Evolutionary conservation across 1,140 invertebrate species (phyloP), one percentile per base, ranked within the genome.

Genomic region (Polypedilum vanderplanki): DNA sequence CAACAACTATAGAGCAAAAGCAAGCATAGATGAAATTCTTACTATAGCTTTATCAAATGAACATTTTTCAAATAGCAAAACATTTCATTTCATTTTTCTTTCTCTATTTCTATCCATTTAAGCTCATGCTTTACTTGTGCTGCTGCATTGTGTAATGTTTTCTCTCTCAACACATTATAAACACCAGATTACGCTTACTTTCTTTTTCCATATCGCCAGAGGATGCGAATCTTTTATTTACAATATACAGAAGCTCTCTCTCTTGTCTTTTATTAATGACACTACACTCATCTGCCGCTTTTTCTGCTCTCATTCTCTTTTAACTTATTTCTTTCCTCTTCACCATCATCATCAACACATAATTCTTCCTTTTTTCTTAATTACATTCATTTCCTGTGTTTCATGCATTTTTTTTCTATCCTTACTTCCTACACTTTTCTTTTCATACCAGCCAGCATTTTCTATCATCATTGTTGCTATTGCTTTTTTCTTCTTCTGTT

Each of bases 331-430:
- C 12, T 57, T 57, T 57, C 46, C 24, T 33, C 24, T 33, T 33
- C 24, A 33, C 24, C 46, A 57, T n/a, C 46, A 57, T 57, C 46
- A 57, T 57, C 46, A 57, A n/a, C 46, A 57, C 46, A 57, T 57
- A 57, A 57, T 57, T 57, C 46, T 57, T 57, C 65, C 20, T 70
- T 70, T 20, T 22, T 10, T 70, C 65, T 70, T 70, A 70, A 70
- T 70, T 70, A 70, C 65, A 70, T 70, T 70, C 17, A 70, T 70
- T 70, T 70, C 65, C 65, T 70, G 65, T 70, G n/a, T 70, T 70
- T 70, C 17, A 17, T 70, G 65, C 65, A 70, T 70, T 70, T 57
- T 57, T 57, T 57, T 15, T 12, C 2, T 46, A 10, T 57, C 12
- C 10, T 15, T 57, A 57, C 46, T 57, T 57, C n/a, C n/a, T 57